phyloP scores from a whole-genome alignment of 2,888 invertebrate genomes.

The Archips xylosteana region DNA sequence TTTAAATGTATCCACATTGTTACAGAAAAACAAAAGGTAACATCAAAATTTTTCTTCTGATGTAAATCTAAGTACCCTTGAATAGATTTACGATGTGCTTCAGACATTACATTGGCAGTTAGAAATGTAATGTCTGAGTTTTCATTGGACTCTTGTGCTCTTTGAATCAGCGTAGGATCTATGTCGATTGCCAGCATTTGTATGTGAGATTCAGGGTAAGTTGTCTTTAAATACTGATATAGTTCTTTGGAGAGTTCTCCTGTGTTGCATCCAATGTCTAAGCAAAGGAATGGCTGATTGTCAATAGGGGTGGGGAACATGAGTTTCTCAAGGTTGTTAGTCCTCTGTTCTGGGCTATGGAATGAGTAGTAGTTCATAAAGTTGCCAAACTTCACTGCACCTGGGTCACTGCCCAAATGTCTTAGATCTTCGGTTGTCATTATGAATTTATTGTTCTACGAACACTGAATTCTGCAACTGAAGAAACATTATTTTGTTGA shows the following conservation, averaged over 20 bases:
- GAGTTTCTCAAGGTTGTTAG: constrained; percentile 81
- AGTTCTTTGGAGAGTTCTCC: constrained; percentile 90
- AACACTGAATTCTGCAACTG: not conserved
- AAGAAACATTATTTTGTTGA: not conserved
- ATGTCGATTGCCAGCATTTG: constrained; percentile 90
- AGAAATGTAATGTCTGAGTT: constrained; percentile 81
- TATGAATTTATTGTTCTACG: not conserved
- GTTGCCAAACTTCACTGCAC: constrained; percentile 92
- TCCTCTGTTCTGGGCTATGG: constrained; percentile 89
- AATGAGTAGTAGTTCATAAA: constrained; percentile 96
- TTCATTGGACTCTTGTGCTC: constrained; percentile 86
- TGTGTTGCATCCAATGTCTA: constrained; percentile 93
- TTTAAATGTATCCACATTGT: constrained; percentile 97
- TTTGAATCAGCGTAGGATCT: constrained; percentile 88
- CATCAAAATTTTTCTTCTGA: constrained; percentile 85
- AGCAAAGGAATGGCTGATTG: constrained; percentile 72
- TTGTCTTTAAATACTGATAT: constrained; percentile 77
- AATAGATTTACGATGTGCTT: constrained; percentile 66
- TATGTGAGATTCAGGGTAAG: constrained; percentile 65
- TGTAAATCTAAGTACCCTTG: constrained; percentile 74
- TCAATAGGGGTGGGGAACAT: constrained; percentile 65
- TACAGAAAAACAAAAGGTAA: constrained; percentile 92
- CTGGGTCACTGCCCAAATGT: constrained; percentile 88
- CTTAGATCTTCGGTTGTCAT: constrained; percentile 58
- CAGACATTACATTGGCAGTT: constrained; percentile 86